These are phyloP conservation scores for Microcaecilia unicolor DNA, from an alignment of 2,797 vertebrate genomes.

Conservation along the genomic window DNA sequence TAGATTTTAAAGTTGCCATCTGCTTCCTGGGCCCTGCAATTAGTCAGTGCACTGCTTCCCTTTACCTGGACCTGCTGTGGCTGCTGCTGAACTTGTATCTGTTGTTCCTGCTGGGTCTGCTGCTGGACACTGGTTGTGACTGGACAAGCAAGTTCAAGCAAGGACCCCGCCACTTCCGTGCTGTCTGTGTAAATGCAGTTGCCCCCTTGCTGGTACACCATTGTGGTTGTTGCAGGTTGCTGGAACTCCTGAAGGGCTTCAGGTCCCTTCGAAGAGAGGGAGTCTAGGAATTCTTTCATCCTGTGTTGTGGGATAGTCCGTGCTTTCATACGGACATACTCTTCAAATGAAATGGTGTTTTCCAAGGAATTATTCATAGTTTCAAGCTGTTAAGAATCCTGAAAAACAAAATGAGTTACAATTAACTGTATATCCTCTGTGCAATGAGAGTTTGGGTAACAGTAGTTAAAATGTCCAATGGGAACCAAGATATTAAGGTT, in stretches of 20 bases:
- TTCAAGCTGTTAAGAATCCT: slow-evolving; percentile 57
- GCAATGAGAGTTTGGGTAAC: too few relatives aligned
- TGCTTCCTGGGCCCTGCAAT: too few relatives aligned
- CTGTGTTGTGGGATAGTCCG: slow-evolving; percentile 90
- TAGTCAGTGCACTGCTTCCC: too few relatives aligned
- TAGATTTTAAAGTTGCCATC: too few relatives aligned
- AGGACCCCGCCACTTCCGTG: slow-evolving; percentile 88
- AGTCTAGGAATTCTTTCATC: slow-evolving; percentile 97
- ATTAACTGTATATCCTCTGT: too few relatives aligned
- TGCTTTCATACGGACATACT: slow-evolving; percentile 90
- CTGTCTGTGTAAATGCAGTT: slow-evolving; percentile 95
- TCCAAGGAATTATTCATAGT: slow-evolving; percentile 95
- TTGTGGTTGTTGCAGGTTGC: slow-evolving; percentile 73
- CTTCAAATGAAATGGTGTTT: slow-evolving; percentile 89
- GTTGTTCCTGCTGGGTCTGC: slow-evolving; percentile 60
- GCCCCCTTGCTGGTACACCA: slow-evolving; percentile 89
- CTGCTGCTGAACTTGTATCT: slow-evolving; percentile 64
- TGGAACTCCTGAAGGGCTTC: slow-evolving; percentile 92
- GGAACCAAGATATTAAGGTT: too few relatives aligned
- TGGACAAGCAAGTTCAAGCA: slow-evolving; percentile 91
- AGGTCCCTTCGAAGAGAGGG: slow-evolving; percentile 81
- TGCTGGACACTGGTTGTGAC: slow-evolving; percentile 74
- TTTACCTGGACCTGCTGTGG: slow-evolving; percentile 67
- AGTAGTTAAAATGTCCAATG: too few relatives aligned
- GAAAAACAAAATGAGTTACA: too few relatives aligned